These are phyloP conservation scores for Phalacrocorax brasilianus DNA, from an alignment of 2,113 vertebrate genomes.

Conservation along the genomic window DNA sequence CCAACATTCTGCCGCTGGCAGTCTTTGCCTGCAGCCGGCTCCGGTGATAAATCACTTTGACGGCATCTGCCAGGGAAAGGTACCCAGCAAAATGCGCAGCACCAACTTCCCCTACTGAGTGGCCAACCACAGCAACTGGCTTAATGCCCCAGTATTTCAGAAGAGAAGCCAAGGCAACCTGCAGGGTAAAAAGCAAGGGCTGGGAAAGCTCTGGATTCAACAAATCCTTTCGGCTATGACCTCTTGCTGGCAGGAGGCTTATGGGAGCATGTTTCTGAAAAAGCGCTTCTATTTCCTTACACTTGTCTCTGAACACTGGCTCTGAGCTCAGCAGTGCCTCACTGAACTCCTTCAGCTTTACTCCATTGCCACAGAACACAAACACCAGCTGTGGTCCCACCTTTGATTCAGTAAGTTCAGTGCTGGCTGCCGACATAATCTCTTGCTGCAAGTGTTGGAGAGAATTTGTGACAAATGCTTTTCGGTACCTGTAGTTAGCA, in stretches of 20 bases:
- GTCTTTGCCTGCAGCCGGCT: constrained; percentile 79
- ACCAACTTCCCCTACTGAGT: constrained; percentile 84
- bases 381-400: constrained; percentile 73
- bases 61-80: constrained; percentile 83
- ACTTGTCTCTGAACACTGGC: constrained; percentile 78
- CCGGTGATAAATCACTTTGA: constrained; percentile 81
- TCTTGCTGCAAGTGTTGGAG: constrained; percentile 73
- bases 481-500: constrained; percentile 76
- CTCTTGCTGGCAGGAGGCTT: constrained; percentile 62
- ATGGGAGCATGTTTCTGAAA: constrained; percentile 68
- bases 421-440: constrained; percentile 43
- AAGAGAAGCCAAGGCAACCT: constrained; percentile 77
- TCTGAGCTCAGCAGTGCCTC: constrained; percentile 73
- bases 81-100: constrained; percentile 85
- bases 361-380: constrained; percentile 85
- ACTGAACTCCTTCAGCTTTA: constrained; percentile 78
- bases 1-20: constrained; percentile 80
- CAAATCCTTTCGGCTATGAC: constrained; percentile 54
- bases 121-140: constrained; percentile 74
- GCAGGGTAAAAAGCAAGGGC: constrained; percentile 82
- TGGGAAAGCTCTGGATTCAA: constrained; percentile 74
- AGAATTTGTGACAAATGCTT: constrained; percentile 76
- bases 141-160: constrained; percentile 83
- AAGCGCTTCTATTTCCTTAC: constrained; percentile 72
- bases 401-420: constrained; percentile 12